Evolutionary conservation across 2,888 invertebrate species (phyloP).

Genomic region (Troglohyphantes excavatus): DNA sequence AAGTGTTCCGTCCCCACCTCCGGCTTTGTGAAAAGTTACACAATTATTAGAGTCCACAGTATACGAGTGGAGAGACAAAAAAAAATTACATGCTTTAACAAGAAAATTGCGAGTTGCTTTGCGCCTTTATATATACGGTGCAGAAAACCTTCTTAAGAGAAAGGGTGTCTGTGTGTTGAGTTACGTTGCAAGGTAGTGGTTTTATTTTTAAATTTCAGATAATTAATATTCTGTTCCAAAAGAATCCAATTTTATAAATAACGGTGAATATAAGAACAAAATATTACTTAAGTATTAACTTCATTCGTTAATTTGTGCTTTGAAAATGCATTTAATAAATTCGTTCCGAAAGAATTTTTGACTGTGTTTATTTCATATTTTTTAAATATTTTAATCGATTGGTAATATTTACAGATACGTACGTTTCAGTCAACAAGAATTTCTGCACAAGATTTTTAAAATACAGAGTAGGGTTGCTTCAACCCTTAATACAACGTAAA

Average conservation of each 20-base stretch:
- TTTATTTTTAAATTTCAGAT: background rate
- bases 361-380: no score
- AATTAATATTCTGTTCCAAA: background rate
- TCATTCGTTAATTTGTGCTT: no score
- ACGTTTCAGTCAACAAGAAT: constrained; percentile 58
- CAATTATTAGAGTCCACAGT: constrained; percentile 55
- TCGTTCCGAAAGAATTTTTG: no score
- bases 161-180: background rate
- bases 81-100: constrained; percentile 60
- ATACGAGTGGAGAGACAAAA: constrained; percentile 65
- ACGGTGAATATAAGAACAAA: no score
- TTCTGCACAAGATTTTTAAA: constrained; percentile 44
- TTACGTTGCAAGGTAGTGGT: background rate
- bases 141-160: constrained; percentile 59
- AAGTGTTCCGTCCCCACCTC: constrained; percentile 16
- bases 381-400: background rate
- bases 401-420: background rate
- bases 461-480: constrained; percentile 42
- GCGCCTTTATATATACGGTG: constrained; percentile 60
- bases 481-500: constrained; percentile 59
- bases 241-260: no score
- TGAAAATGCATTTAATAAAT: no score
- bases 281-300: no score
- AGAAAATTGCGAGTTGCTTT: constrained; percentile 68
- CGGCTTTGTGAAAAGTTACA: constrained; percentile 67